Percentiles rank a stretch among this genome's conserved stretches.
Evolutionary conservation across 2,888 invertebrate genomes (phyloP).

Genomic region (Chrysina gloriosa): DNA sequence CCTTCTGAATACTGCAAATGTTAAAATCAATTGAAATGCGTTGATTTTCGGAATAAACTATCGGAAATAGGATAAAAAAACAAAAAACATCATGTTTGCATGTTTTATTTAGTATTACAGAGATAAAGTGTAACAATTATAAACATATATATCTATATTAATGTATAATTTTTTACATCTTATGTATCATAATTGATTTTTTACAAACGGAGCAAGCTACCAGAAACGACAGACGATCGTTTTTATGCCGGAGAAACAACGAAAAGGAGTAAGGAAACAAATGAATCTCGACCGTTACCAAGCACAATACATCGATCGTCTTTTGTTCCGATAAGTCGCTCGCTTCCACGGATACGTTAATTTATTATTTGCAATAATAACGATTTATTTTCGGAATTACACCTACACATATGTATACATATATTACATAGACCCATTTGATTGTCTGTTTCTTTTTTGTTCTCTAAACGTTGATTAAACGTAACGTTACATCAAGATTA

Average conservation of each 20-base stretch:
- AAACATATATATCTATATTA: conserved; percentile 42
- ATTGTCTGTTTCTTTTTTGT: conserved; percentile 8
- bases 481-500: not conserved
- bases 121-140: conserved; percentile 50
- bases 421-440: not conserved
- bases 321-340: not conserved
- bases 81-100: no score
- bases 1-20: no score
- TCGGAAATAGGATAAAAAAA: no score
- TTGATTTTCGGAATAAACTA: no score
- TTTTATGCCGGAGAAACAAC: no score
- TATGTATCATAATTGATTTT: conserved; percentile 19
- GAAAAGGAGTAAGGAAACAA: no score
- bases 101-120: conserved; percentile 43
- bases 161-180: conserved; percentile 3
- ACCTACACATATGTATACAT: not conserved
- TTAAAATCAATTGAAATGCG: no score
- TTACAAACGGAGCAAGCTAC: not conserved
- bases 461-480: not conserved
- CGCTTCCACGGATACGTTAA: not conserved
- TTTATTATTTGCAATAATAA: not conserved
- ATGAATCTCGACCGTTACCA: no score
- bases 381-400: not conserved
- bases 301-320: no score
- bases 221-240: not conserved